Evolutionary conservation across 2,113 vertebrate genomes (phyloP).

Genomic region (Plecotus auritus): DNA sequence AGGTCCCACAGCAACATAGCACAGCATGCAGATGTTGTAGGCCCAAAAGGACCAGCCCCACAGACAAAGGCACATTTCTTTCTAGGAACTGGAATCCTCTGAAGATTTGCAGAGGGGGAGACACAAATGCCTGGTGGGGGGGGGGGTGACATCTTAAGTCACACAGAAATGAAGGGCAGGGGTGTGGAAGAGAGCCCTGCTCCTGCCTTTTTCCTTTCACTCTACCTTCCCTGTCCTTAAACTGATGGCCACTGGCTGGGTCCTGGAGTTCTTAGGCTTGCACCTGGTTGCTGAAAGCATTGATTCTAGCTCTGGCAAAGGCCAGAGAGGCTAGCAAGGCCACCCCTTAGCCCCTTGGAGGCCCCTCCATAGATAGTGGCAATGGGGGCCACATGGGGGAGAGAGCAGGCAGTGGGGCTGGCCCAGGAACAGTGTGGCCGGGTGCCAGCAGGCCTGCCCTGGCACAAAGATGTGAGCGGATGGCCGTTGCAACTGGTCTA

Average conservation of each 20-base stretch:
- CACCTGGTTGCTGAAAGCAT: background rate
- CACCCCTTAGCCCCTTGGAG: background rate
- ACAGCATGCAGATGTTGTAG: background rate
- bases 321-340: background rate
- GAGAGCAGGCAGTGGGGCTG: background rate
- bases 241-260: background rate
- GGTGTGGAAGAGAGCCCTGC: background rate
- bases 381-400: background rate
- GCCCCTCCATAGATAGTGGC: background rate
- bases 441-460: background rate
- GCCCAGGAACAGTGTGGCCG: conserved; percentile 44
- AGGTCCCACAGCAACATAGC: background rate
- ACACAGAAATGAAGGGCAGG: background rate
- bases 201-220: background rate
- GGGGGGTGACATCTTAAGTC: background rate
- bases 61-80: background rate
- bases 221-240: background rate
- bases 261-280: background rate
- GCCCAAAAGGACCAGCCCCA: background rate
- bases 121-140: background rate
- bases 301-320: background rate
- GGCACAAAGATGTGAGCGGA: conserved; percentile 58
- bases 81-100: background rate
- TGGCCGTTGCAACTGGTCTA: conserved; percentile 46
- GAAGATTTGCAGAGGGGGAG: background rate